Conservation (phyloP, 2,113 vertebrate species). For the Macquaria ambigua region DNA sequence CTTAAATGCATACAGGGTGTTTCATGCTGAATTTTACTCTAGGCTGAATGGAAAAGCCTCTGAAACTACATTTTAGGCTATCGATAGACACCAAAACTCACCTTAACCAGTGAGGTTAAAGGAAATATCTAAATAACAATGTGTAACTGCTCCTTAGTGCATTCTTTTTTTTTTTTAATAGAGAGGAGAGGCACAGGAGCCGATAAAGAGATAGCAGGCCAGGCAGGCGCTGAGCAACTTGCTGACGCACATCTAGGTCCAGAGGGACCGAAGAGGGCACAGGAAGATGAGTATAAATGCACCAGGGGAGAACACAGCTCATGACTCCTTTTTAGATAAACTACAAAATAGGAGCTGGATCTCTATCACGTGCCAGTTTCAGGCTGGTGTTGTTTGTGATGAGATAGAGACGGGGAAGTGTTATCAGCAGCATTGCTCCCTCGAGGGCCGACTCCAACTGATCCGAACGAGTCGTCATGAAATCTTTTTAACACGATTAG, state of each 20-base stretch:
- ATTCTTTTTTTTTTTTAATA: not conserved
- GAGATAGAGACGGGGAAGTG: constrained; percentile 14
- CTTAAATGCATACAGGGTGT: constrained; percentile 1
- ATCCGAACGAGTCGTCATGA: constrained; percentile 3
- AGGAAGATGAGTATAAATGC: constrained; percentile 52
- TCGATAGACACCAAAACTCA: not conserved
- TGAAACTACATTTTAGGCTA: constrained; percentile 7
- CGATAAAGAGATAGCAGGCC: constrained; percentile 33
- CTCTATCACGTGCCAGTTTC: constrained; percentile 12
- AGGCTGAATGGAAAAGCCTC: not conserved
- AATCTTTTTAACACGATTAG: constrained; percentile 33
- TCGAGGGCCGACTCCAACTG: not conserved
- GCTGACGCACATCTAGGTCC: constrained; percentile 68
- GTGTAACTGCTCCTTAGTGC: not conserved
- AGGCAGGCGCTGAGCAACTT: constrained; percentile 57
- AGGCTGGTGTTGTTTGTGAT: constrained; percentile 34
- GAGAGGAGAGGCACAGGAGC: constrained; percentile 9
- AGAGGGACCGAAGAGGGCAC: constrained; percentile 59
- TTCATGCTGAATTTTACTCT: constrained; percentile 1
- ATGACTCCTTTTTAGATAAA: constrained; percentile 55
- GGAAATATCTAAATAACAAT: constrained; percentile 23
- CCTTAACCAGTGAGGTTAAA: not conserved
- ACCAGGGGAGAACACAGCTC: constrained; percentile 40
- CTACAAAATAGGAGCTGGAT: constrained; percentile 36
- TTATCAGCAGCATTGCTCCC: constrained; percentile 7